These are phyloP conservation scores for Athrips mouffetella DNA, from an alignment of 2,888 invertebrate species.

Conservation along the genomic window DNA sequence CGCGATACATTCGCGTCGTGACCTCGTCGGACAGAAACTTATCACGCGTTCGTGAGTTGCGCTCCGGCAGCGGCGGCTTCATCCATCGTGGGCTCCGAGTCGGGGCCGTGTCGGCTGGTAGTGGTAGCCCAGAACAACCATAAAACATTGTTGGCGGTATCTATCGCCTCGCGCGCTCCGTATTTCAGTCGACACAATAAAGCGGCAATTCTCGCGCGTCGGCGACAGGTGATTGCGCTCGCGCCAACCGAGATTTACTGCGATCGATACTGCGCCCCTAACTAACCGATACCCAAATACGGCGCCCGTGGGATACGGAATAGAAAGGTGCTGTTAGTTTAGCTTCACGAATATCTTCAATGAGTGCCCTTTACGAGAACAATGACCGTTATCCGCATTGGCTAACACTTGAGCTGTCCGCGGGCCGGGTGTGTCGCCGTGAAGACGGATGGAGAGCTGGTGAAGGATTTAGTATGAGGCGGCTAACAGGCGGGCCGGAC, in stretches of 20 bases:
- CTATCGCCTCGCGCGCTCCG: background rate
- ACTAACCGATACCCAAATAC: conserved; percentile 24
- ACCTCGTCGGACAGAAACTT: background rate
- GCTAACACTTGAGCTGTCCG: background rate
- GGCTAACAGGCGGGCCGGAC: background rate
- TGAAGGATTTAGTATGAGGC: background rate
- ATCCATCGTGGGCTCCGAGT: background rate
- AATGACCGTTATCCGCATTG: conserved; percentile 5
- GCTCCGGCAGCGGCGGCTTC: conserved; percentile 9
- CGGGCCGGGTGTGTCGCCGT: background rate
- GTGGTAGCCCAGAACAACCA: background rate
- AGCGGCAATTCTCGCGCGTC: conserved; percentile 26
- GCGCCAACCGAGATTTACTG: conserved; percentile 32
- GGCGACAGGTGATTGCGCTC: conserved; percentile 22
- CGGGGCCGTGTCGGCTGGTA: background rate
- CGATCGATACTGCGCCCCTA: conserved; percentile 29
- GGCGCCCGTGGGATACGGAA: conserved; percentile 11
- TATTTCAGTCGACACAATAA: conserved; percentile 18
- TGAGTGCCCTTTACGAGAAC: conserved; percentile 3
- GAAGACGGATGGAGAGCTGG: conserved; percentile 4
- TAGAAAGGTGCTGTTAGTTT: conserved; percentile 10
- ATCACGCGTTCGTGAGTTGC: background rate
- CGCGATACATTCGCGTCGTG: background rate
- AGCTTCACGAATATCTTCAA: background rate
- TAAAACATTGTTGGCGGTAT: conserved; percentile 5